phyloP scores from a whole-genome alignment of 2,888 invertebrate genomes.

The Aphidoletes aphidimyza region DNA sequence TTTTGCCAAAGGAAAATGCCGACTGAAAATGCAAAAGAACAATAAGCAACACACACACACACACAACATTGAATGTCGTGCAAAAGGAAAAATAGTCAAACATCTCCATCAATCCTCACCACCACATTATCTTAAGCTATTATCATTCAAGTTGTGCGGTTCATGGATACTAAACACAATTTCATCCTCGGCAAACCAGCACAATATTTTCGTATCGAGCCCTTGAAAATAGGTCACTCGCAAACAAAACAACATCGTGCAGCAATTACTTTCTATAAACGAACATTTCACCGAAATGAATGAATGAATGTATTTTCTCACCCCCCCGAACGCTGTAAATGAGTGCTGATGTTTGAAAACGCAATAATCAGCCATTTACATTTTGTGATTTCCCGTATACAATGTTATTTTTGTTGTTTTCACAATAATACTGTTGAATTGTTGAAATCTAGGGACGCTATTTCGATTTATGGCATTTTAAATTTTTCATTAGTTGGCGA shows the following conservation, averaged over 20 bases:
- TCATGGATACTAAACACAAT: not conserved
- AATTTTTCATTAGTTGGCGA: no score
- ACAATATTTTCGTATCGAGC: not conserved
- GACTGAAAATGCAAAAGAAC: not conserved
- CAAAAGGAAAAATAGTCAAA: not conserved
- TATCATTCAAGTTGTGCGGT: not conserved
- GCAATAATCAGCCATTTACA: constrained; percentile 23
- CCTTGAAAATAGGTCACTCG: not conserved
- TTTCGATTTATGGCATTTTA: constrained; percentile 15
- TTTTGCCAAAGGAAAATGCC: not conserved
- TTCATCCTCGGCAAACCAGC: not conserved
- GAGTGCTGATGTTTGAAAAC: not conserved
- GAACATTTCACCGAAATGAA: no score
- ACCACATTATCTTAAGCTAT: not conserved
- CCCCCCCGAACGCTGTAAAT: no score
- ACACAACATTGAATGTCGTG: no score
- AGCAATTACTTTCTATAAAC: no score
- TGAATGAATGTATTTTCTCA: no score
- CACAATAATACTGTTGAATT: not conserved
- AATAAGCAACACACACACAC: not conserved
- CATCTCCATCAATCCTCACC: not conserved
- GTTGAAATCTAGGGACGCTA: no score
- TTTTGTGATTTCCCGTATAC: not conserved
- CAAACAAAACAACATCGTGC: not conserved
- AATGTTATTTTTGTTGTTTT: not conserved